phyloP scores from a whole-genome alignment of 2,888 invertebrate genomes.

The Pristionchus arcanus region DNA sequence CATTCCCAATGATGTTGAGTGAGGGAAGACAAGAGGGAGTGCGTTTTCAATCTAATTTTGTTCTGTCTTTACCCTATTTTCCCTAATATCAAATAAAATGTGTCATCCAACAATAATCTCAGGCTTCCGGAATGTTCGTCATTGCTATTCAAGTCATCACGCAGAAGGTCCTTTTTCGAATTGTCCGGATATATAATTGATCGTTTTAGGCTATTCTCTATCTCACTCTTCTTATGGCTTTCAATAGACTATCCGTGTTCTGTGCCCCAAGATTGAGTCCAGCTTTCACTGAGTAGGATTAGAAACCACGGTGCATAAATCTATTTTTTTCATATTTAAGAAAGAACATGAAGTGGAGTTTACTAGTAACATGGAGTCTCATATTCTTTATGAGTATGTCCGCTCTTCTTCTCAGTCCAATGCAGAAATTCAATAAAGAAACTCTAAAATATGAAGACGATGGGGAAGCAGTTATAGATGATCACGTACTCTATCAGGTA shows the following conservation, averaged over 20 bases:
- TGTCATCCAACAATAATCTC: neutral
- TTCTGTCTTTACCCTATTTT: too few species aligned
- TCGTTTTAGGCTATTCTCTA: neutral
- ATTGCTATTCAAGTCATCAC: neutral
- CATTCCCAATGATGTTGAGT: neutral
- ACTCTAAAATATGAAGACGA: neutral
- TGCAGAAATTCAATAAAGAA: neutral
- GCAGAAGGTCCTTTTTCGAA: neutral
- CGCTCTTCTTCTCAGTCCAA: neutral
- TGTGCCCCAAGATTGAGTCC: neutral
- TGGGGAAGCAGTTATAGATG: too few species aligned
- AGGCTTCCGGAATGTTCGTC: neutral
- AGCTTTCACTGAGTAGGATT: neutral
- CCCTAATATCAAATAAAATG: neutral
- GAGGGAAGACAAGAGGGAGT: neutral
- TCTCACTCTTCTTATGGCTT: neutral
- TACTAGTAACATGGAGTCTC: neutral
- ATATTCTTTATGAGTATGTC: neutral
- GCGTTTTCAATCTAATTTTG: neutral
- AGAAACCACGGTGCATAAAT: neutral
- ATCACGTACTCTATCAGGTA: too few species aligned
- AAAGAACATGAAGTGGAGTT: conserved; percentile 18
- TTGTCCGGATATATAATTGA: neutral
- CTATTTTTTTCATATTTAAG: neutral
- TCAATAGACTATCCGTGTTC: neutral